These are phyloP conservation scores for Caenorhabditis becei DNA, from an alignment of 2,888 invertebrate species.

Conservation along the genomic window DNA sequence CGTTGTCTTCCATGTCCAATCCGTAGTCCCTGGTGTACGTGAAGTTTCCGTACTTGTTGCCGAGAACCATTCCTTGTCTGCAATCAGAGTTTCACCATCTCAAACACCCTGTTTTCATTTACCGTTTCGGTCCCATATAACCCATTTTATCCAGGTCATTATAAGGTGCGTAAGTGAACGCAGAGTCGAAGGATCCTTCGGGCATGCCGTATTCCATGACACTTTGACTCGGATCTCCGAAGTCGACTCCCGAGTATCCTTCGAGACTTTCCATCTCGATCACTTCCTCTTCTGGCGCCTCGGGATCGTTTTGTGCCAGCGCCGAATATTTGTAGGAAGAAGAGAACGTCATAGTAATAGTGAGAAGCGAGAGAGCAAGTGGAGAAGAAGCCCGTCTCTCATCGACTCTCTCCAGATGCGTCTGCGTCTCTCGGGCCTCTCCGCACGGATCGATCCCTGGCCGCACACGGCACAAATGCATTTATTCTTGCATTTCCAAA, in stretches of 20 bases:
- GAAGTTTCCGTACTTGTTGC: constrained; percentile 62
- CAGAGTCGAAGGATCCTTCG: constrained; percentile 69
- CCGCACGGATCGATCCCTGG: constrained; percentile 32
- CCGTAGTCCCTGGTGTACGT: constrained; percentile 65
- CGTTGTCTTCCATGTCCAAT: constrained; percentile 56
- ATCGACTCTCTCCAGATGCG: constrained; percentile 23
- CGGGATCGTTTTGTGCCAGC: constrained; percentile 60
- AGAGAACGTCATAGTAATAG: constrained; percentile 54
- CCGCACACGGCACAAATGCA: constrained; percentile 41
- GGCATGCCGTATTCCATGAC: constrained; percentile 67
- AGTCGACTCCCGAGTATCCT: constrained; percentile 41
- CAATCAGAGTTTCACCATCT: background rate
- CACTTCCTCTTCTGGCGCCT: constrained; percentile 34
- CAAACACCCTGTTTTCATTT: background rate
- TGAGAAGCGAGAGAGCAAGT: constrained; percentile 1
- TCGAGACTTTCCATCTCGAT: constrained; percentile 41
- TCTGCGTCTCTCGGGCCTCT: constrained; percentile 22
- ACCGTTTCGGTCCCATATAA: constrained; percentile 69
- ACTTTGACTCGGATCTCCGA: constrained; percentile 39
- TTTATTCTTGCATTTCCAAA: constrained; percentile 54
- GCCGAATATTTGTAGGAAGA: constrained; percentile 63
- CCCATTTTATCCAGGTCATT: constrained; percentile 75
- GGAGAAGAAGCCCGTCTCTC: constrained; percentile 15
- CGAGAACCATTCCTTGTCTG: constrained; percentile 62
- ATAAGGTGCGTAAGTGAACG: constrained; percentile 74